Evolutionary conservation across 2,113 vertebrate genomes (phyloP), one percentile per base, ranked within the genome.

Genomic region (Silurus glanis): DNA sequence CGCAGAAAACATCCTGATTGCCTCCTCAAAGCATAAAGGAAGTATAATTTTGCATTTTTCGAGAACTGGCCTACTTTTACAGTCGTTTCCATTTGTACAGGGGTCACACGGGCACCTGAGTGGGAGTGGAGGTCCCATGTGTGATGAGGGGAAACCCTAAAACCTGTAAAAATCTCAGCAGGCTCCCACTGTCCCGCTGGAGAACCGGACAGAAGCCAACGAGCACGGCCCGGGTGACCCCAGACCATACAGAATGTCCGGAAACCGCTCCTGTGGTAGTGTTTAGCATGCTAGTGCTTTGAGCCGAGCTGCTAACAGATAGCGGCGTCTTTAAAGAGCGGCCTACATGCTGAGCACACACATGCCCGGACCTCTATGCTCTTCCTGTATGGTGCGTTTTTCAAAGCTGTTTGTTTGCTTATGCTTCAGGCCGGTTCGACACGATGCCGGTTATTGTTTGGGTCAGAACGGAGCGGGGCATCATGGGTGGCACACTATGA

Each of bases 271-370:
- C 91, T 91, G 90, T 53, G 79, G 69, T 87, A 94, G 93, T 92
- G 92, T 86, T 93, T 92, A 93, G 89, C 92, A 91, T 80, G 90
- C 89, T 89, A 90, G 82, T 89, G 64, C 95, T 96, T 96, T 96
- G 95, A 96, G 93, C 92, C 93, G 91, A 94, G 94, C 92, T 95
- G 95, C 96, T 96, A 95, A 96, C 95, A 95, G 90, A 91, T 94
- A 94, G 95, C 94, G 95, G 94, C 94, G 93, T 94, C 85, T 90
- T 85, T 87, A 83, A 87, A 85, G 83, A 16, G 56, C 9, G 51
- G 67, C 47, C 82, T 53, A 82, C 85, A 83, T 23, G 76, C 64
- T 67, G 76, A 85, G 91, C 91, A 84, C 92, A 94, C 95, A 93
- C 91, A 92, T 90, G 92, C 94, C 92, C 93, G 91, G 86, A 95